Percentiles rank a stretch among this genome's conserved stretches.
Evolutionary conservation across 2,797 vertebrate species (phyloP).

Genomic region (Sandelia bainsii): DNA sequence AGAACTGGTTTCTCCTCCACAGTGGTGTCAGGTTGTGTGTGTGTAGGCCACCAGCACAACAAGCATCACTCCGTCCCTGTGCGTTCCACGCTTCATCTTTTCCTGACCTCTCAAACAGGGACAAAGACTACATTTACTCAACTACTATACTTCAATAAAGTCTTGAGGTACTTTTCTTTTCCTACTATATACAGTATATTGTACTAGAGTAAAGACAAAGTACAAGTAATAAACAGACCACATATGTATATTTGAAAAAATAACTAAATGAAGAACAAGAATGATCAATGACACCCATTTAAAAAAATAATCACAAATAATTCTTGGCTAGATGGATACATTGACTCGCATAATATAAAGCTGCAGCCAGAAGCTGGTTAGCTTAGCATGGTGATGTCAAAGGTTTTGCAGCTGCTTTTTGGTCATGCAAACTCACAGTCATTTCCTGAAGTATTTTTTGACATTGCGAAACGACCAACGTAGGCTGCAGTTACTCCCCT

Average conservation of each 20-base stretch:
- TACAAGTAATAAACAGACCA: neutral
- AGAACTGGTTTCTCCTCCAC: slow-evolving; percentile 38
- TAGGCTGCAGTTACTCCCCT: too few relatives aligned
- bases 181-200: neutral
- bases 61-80: slow-evolving; percentile 23
- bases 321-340: too few relatives aligned
- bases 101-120: slow-evolving; percentile 36
- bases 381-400: neutral
- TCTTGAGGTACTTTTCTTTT: neutral
- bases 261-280: neutral
- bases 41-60: slow-evolving; percentile 30
- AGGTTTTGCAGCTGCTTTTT: too few relatives aligned
- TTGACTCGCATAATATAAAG: neutral
- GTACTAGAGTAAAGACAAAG: neutral
- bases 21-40: slow-evolving; percentile 39
- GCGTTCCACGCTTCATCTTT: slow-evolving; percentile 31
- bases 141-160: neutral
- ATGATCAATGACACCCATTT: neutral
- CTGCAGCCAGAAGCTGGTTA: neutral
- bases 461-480: too few relatives aligned
- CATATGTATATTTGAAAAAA: too few relatives aligned
- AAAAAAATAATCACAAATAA: too few relatives aligned
- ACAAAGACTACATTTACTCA: slow-evolving; percentile 12
- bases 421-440: neutral
- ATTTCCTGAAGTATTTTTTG: neutral